Evolutionary conservation across 1,140 invertebrate genomes (phyloP), one percentile per base, ranked within the genome.

Genomic region (Periplaneta americana): DNA sequence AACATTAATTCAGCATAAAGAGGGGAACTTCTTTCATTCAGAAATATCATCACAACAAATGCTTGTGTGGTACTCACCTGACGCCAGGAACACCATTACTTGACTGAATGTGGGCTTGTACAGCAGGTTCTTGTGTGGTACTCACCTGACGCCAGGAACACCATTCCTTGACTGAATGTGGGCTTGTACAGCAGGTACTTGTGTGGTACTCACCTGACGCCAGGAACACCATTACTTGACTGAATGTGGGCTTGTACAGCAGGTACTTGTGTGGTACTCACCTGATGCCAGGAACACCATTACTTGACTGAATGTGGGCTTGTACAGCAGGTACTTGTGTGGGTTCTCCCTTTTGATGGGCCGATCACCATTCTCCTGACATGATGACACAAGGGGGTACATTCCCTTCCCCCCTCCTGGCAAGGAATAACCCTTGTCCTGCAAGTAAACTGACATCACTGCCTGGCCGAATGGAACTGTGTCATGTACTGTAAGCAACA

Each of bases 111-210:
- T 97, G 74, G 98, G 98, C 88, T 98, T 98, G 89, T 97, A 99
- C 83, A 99, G 91, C 83, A 99, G 91, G 90, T 98, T 98, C 90
- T 99, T 99, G 91, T 99, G 97, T 22, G 98, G 98, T 87, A 82
- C 82, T 77, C 82, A 83, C 95, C 96, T 84, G 97, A 98, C 39
- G 97, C 95, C 83, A 99, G 90, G 89, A 98, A 98, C 32, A 98
- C 96, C 87, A 98, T 92, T 36, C 98, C 93, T 89, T 98, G 97
- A 87, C 95, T 96, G 85, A 98, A 95, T 76, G 96, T 97, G 74
- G 98, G 98, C 88, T 98, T 98, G 89, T 97, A 99, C 83, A 99
- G 91, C 83, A 99, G 91, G 90, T 98, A 98, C 90, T 99, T 99
- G 91, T 99, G 97, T 22, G 98, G 98, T 99, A 83, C 82, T 75